phyloP scores from a whole-genome alignment of 2,113 vertebrate species.

The Mastomys natalensis region DNA sequence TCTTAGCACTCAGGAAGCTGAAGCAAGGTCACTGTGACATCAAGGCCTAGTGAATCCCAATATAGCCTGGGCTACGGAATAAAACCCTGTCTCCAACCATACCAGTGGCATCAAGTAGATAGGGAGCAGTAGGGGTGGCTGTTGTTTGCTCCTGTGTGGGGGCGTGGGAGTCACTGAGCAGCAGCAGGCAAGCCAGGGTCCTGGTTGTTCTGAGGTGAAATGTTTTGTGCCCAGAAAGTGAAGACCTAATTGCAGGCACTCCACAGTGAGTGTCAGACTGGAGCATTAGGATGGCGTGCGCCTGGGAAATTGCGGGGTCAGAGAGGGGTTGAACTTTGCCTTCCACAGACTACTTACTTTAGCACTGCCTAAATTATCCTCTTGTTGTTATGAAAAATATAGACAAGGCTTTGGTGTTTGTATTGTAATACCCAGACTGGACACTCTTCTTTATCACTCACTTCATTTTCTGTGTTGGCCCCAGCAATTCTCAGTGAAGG shows the following conservation, averaged over 20 bases:
- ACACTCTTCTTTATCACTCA: constrained; percentile 71
- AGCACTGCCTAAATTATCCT: not conserved
- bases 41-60: not conserved
- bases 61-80: not conserved
- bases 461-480: constrained; percentile 70
- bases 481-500: constrained; percentile 99
- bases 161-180: not conserved
- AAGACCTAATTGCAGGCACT: not conserved
- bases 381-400: constrained; percentile 7
- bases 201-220: constrained; percentile 12
- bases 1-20: not conserved
- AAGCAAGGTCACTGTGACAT: not conserved
- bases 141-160: not conserved
- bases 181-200: not conserved
- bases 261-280: constrained; percentile 10
- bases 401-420: constrained; percentile 33
- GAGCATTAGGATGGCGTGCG: not conserved
- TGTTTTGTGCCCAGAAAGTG: not conserved
- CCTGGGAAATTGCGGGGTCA: constrained; percentile 1
- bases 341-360: constrained; percentile 18
- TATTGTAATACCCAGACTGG: not conserved
- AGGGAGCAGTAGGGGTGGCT: not conserved
- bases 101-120: not conserved
- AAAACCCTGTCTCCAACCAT: not conserved
- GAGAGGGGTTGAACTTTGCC: not conserved